These are phyloP conservation scores for Harmothoe impar DNA, from an alignment of 2,888 invertebrate species.

Conservation along the genomic window DNA sequence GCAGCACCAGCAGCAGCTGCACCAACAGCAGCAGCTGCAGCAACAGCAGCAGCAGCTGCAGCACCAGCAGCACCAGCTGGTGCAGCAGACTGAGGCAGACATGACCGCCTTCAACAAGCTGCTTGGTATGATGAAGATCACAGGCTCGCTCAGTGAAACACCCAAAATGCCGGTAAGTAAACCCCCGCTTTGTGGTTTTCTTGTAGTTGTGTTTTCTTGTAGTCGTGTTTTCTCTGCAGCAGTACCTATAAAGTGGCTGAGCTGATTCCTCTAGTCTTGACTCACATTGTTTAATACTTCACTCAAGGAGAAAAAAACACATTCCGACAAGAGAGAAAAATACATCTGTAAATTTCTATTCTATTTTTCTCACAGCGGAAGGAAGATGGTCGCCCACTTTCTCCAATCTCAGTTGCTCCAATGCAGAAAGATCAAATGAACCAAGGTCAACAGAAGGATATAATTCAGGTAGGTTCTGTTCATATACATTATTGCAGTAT, in stretches of 20 bases:
- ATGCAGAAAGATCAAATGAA: not conserved
- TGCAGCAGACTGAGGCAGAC: constrained; percentile 70
- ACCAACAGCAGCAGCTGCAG: constrained; percentile 65
- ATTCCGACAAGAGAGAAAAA: too few species aligned
- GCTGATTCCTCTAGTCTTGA: too few species aligned
- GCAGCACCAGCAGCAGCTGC: constrained; percentile 63
- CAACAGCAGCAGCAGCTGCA: constrained; percentile 64
- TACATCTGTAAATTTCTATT: too few species aligned
- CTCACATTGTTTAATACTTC: too few species aligned
- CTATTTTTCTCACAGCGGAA: not conserved
- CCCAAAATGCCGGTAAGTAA: constrained; percentile 70
- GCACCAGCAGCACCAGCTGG: not conserved
- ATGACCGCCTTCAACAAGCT: constrained; percentile 82
- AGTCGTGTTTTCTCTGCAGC: too few species aligned
- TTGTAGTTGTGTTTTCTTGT: too few species aligned
- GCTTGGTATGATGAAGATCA: constrained; percentile 79
- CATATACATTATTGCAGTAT: too few species aligned
- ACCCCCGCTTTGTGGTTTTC: not conserved
- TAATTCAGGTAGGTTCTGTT: constrained; percentile 50
- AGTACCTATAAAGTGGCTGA: too few species aligned
- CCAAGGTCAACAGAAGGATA: constrained; percentile 63
- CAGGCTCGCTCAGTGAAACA: constrained; percentile 76
- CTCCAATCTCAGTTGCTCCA: constrained; percentile 53
- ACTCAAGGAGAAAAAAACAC: too few species aligned
- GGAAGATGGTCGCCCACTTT: constrained; percentile 63